These are phyloP conservation scores for Anoplolepis gracilipes DNA, from an alignment of 1,140 invertebrate genomes.

Conservation along the genomic window DNA sequence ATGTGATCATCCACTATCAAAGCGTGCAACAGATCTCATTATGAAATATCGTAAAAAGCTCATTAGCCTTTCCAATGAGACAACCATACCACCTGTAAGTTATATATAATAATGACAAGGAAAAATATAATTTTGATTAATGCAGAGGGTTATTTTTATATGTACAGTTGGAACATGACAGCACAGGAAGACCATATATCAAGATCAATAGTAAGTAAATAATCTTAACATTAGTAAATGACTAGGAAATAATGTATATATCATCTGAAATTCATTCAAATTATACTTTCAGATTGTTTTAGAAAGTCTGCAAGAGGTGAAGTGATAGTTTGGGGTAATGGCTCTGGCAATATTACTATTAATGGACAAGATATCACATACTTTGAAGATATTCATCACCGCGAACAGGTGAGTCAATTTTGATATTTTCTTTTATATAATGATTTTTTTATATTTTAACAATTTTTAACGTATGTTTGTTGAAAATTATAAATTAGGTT, in stretches of 20 bases:
- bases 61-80: slow-evolving; percentile 85
- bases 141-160: slow-evolving; percentile 62
- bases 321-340: slow-evolving; percentile 90
- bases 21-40: slow-evolving; percentile 90
- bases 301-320: slow-evolving; percentile 90
- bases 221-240: slow-evolving; percentile 7
- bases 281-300: slow-evolving; percentile 87
- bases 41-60: slow-evolving; percentile 89
- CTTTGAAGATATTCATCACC: slow-evolving; percentile 89
- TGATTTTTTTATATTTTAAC: background rate
- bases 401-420: slow-evolving; percentile 90
- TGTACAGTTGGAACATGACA: slow-evolving; percentile 69
- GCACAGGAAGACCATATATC: slow-evolving; percentile 70
- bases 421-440: background rate
- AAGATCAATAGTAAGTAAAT: slow-evolving; percentile 67
- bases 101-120: slow-evolving; percentile 14
- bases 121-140: slow-evolving; percentile 33
- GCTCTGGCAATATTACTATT: slow-evolving; percentile 93
- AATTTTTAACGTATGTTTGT: background rate
- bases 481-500: background rate
- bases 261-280: no score
- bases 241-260: background rate
- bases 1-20: slow-evolving; percentile 90
- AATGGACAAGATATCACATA: slow-evolving; percentile 93
- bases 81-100: slow-evolving; percentile 85